Evolutionary conservation across 1,140 invertebrate species (phyloP), one percentile per base, ranked within the genome.

Genomic region (Drosophila aff.): DNA sequence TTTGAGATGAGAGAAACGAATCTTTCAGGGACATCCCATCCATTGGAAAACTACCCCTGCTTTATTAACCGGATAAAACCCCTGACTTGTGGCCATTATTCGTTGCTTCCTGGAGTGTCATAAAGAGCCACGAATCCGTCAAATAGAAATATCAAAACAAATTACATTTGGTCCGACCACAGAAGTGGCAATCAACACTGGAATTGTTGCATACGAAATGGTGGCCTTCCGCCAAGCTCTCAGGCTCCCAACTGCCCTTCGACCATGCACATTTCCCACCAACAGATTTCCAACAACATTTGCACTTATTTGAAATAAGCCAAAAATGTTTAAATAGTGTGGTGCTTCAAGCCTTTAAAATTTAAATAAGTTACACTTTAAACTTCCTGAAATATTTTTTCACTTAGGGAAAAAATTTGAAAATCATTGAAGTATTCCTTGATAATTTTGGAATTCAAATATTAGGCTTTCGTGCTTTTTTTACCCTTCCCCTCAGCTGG

Each of bases 181-280:
- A 71, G 38, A 71, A 71, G 71, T 73, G 28, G 66, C 66, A 73
- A 73, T 73, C 52, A 71, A 28, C 69, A 43, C 36, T n/a, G 69
- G 38, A 72, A 69, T 23, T 23, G 23, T 59, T 49, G 65, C 66
- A 73, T 59, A 49, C 41, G 21, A 73, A 71, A 50, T 59, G n/a
- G 43, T 28, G 44, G 13, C 44, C 53, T 58, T 49, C 36, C 26
- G 62, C 26, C 16, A 23, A 4, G 7, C 33, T 4, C 26, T 28
- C 26, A 28, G 26, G 4, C 26, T 28, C 26, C 26, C 26, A 28
- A 59, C 28, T 13, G 15, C n/a, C 13, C 2, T 21, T 9, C 16
- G 11, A 21, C 7, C 13, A 26, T 16, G 4, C 15, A 46, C 66
- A 44, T 69, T 69, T 69, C 26, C 47, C 13, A 23, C 7, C 38